Percentiles rank a stretch among this genome's conserved stretches.
Conservation (phyloP, 1,140 invertebrate species). For the Pogonomyrmex barbatus region DNA sequence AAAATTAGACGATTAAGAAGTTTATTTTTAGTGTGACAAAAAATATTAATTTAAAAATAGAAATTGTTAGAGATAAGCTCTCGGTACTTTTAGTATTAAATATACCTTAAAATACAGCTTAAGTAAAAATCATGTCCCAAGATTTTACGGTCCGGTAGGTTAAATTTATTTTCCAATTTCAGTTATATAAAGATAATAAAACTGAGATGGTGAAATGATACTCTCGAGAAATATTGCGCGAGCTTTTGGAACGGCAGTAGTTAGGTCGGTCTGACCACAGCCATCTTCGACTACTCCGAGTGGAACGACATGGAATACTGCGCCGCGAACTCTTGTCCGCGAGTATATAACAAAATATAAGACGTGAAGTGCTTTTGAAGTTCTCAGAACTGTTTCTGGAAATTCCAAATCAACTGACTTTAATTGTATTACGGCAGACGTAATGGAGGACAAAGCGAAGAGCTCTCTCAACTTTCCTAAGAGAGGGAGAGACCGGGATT, state of each 20-base stretch:
- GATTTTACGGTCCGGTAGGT: neutral
- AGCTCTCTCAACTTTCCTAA: neutral
- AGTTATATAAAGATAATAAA: neutral
- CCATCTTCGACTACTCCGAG: slow-evolving; percentile 20
- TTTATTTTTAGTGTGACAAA: no score
- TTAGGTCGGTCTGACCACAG: slow-evolving; percentile 26
- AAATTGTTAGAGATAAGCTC: no score
- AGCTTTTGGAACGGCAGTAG: neutral
- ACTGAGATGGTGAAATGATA: neutral
- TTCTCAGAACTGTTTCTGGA: neutral
- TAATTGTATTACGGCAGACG: slow-evolving; percentile 35
- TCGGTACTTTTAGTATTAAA: neutral
- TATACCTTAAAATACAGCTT: neutral
- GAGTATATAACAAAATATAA: slow-evolving; percentile 8
- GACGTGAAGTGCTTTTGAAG: slow-evolving; percentile 9
- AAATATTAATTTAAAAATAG: no score
- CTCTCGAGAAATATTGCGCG: neutral
- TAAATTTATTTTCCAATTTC: neutral
- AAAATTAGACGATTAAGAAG: no score
- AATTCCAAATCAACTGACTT: slow-evolving; percentile 33
- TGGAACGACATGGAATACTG: neutral
- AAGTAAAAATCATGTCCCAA: neutral
- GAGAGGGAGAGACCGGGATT: neutral
- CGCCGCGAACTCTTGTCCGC: neutral
- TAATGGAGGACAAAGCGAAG: slow-evolving; percentile 21